These are phyloP conservation scores for Anagyrus pseudococci DNA, from an alignment of 2,888 invertebrate genomes.

Conservation along the genomic window DNA sequence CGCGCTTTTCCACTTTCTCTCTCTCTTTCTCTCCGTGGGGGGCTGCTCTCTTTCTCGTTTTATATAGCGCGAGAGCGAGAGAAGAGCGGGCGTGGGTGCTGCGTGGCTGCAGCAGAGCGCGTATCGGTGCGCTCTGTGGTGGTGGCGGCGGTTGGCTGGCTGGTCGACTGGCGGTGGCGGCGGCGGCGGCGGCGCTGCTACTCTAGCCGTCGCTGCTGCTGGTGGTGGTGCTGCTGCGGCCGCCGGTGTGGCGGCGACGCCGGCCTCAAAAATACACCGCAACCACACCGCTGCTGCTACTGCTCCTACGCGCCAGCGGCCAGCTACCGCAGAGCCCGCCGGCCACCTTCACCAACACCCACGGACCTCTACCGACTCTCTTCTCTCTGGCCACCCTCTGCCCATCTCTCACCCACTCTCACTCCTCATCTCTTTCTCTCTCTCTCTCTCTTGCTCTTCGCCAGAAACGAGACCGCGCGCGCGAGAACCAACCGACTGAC, in stretches of 20 bases:
- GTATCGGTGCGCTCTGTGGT: constrained; percentile 28
- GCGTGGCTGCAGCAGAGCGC: constrained; percentile 22
- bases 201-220: constrained; percentile 17
- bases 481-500: no score
- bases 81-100: no score
- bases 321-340: constrained; percentile 54
- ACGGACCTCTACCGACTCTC: no score
- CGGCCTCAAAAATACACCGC: constrained; percentile 63
- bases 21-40: no score
- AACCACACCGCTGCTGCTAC: constrained; percentile 63
- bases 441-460: constrained; percentile 21
- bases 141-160: constrained; percentile 35
- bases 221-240: constrained; percentile 31
- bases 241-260: constrained; percentile 49
- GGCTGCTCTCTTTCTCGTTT: constrained; percentile 23
- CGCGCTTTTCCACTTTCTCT: constrained; percentile 1
- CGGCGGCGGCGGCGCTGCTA: not conserved
- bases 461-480: not conserved
- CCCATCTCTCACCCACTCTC: constrained; percentile 6
- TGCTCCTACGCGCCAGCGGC: constrained; percentile 62
- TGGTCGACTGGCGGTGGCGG: not conserved
- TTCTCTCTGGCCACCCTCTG: no score
- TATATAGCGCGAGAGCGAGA: constrained; percentile 22
- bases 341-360: constrained; percentile 43
- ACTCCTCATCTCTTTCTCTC: constrained; percentile 21